Evolutionary conservation across 1,140 invertebrate species (phyloP).

Genomic region (Maniola jurtina): DNA sequence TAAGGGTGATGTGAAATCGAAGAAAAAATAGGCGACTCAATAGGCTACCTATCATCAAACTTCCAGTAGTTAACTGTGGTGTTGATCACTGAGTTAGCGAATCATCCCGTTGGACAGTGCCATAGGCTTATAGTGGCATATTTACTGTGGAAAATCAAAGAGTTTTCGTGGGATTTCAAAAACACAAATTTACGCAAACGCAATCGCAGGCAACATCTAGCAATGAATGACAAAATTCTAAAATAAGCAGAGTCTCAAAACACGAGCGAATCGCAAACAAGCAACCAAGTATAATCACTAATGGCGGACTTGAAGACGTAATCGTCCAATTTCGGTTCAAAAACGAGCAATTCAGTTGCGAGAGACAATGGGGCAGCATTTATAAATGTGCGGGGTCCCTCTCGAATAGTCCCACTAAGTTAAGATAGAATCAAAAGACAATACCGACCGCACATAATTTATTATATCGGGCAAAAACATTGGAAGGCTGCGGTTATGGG

Average conservation of each 20-base stretch:
- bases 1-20: no score
- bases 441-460: conserved; percentile 57
- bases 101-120: no score
- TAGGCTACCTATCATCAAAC: no score
- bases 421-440: conserved; percentile 56
- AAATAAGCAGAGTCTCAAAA: background rate
- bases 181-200: no score
- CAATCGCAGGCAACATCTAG: no score
- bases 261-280: background rate
- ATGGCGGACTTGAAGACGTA: conserved; percentile 11
- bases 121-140: no score
- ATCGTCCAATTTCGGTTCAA: conserved; percentile 23
- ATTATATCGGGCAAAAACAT: conserved; percentile 56
- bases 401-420: conserved; percentile 44
- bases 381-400: conserved; percentile 37
- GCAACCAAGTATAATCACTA: conserved; percentile 7
- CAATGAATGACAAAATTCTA: no score
- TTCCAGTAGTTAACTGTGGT: no score
- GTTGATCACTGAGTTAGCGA: no score
- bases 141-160: no score
- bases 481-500: conserved; percentile 32
- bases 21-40: no score
- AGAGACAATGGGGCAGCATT: conserved; percentile 33
- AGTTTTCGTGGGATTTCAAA: no score
- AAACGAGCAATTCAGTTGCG: conserved; percentile 21